These are phyloP conservation scores for Aspiorhynchus laticeps DNA, from an alignment of 2,113 vertebrate species.

Conservation along the genomic window DNA sequence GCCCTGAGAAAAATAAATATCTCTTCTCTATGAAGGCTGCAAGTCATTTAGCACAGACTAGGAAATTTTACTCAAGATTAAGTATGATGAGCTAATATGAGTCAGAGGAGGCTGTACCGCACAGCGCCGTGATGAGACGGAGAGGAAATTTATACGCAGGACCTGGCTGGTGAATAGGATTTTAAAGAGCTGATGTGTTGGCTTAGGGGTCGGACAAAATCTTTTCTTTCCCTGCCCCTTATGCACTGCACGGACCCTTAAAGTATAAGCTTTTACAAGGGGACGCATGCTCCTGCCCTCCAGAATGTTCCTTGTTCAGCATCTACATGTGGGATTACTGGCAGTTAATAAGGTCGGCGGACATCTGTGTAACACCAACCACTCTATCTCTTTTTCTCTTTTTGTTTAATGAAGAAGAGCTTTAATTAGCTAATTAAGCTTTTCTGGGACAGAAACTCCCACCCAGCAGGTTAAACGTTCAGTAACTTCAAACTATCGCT, in stretches of 20 bases:
- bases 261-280: neutral
- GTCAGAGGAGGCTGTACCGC: conserved; percentile 91
- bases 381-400: neutral
- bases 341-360: conserved; percentile 39
- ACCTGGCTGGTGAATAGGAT: conserved; percentile 86
- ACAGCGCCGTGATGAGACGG: conserved; percentile 82
- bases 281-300: neutral
- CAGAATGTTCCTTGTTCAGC: conserved; percentile 15
- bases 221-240: conserved; percentile 4
- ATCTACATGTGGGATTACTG: neutral
- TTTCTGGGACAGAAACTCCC: conserved; percentile 29
- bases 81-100: conserved; percentile 99
- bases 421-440: conserved; percentile 57
- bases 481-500: neutral
- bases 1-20: conserved; percentile 99
- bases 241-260: neutral
- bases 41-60: conserved; percentile 99
- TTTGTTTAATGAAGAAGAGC: conserved; percentile 29
- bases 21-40: conserved; percentile 96
- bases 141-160: conserved; percentile 87
- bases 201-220: conserved; percentile 52
- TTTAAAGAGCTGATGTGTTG: conserved; percentile 80
- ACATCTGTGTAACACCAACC: conserved; percentile 37
- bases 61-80: conserved; percentile 99
- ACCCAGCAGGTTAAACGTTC: conserved; percentile 25